A percentile compares a stretch with the other conserved stretches of the same genome.
phyloP scores from a whole-genome alignment of 1,140 invertebrate species.

The Odontomachus brunneus region DNA sequence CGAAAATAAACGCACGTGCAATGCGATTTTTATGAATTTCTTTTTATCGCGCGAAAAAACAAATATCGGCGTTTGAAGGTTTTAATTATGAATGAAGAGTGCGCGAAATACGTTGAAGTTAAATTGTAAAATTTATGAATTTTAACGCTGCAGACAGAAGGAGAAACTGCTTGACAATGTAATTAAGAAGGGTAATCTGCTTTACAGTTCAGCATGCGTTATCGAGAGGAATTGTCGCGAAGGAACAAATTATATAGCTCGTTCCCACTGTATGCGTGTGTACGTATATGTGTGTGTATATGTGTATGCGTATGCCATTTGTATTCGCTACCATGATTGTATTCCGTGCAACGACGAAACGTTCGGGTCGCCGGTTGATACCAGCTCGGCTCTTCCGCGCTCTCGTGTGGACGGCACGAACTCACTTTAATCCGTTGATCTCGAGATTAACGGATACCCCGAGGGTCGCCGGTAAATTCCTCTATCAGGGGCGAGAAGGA shows the following conservation, averaged over 20 bases:
- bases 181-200: neutral
- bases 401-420: constrained; percentile 52
- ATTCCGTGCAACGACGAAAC: constrained; percentile 31
- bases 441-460: constrained; percentile 68
- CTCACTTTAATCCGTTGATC: constrained; percentile 69
- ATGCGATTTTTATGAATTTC: neutral
- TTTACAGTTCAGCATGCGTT: neutral
- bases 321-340: constrained; percentile 28
- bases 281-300: no score
- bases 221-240: constrained; percentile 28
- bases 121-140: neutral
- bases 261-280: neutral
- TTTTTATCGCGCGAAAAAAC: neutral
- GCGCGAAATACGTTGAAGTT: neutral
- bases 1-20: neutral
- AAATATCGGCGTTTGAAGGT: neutral
- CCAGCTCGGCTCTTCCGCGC: constrained; percentile 7
- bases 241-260: neutral
- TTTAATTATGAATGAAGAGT: neutral
- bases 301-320: constrained; percentile 7
- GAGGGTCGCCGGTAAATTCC: constrained; percentile 67
- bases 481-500: constrained; percentile 63
- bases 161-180: neutral
- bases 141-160: neutral
- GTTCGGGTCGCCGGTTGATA: constrained; percentile 36